Base-by-base conservation (phyloP, 2,888 invertebrate species). In the Clusia tigrina region DNA sequence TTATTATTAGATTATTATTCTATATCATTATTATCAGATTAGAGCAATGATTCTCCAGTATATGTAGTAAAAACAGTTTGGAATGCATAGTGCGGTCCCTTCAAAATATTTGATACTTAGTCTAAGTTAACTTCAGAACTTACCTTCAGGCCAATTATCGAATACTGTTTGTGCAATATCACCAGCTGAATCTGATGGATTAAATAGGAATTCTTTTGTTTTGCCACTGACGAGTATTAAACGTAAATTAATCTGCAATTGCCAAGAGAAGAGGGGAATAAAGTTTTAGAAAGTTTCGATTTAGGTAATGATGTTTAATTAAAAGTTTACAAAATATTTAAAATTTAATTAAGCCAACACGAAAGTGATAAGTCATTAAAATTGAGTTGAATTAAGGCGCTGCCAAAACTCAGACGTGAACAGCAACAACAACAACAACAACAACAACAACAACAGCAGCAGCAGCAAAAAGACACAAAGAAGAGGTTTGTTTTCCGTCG, bases 121-220 rank as follows among this genome's bases (percentile, higher is more conserved):
- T n/a, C n/a, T n/a, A n/a, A n/a, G n/a, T n/a, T n/a, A n/a, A n/a
- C n/a, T n/a, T n/a, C n/a, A n/a, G n/a, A n/a, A n/a, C 80, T 85
- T 87, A 98, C 98, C 98, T 90, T 95, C 92, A 68, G 98, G 98
- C 99, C 99, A 99, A 85, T 96, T 95, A 85, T 96, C 97, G 88
- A 97, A 98, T 81, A 99, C 98, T 88, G 95, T 93, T 87, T 98
- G 95, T 78, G 98, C 97, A 85, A 99, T 98, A 86, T 98, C 98
- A 78, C 96, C 95, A 78, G 98, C 99, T 71, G 98, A 97, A 86
- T 96, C 96, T 80, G 92, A 93, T 68, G 97, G 96, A 84, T 91
- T 92, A 88, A 98, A 99, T 82, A 96, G 89, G 88, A 97, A 99
- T 88, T 99, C 98, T 90, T 96, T 96, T 85, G 98, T 98, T 87